These are phyloP conservation scores for Asteroscopus sphinx DNA, from an alignment of 2,888 invertebrate species.

Conservation along the genomic window DNA sequence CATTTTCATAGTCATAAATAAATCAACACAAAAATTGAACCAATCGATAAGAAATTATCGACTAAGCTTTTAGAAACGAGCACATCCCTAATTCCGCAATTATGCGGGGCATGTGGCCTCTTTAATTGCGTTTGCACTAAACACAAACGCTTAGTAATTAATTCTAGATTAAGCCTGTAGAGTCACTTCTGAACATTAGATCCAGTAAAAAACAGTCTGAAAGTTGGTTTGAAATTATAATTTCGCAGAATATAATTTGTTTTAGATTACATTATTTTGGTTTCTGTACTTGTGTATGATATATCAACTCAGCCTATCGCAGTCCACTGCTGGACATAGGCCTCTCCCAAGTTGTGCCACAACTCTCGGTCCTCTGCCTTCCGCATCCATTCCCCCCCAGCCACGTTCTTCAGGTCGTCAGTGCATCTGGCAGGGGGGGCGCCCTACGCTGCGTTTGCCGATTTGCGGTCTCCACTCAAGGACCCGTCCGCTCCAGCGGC, in stretches of 20 bases:
- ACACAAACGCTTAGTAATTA: conserved; percentile 75
- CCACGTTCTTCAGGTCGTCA: too few species aligned
- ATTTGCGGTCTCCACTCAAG: too few species aligned
- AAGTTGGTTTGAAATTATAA: conserved; percentile 26
- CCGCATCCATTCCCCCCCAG: too few species aligned
- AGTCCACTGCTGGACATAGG: too few species aligned
- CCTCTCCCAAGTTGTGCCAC: too few species aligned
- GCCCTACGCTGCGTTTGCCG: too few species aligned
- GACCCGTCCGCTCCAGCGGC: too few species aligned
- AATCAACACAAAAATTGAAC: background rate
- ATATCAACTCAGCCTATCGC: too few species aligned
- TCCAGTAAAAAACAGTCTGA: conserved; percentile 41
- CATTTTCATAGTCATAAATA: background rate
- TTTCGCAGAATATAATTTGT: conserved; percentile 10
- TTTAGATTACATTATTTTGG: background rate
- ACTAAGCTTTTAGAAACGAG: background rate
- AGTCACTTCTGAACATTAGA: conserved; percentile 43
- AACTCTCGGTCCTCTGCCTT: too few species aligned
- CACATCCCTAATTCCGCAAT: conserved; percentile 59
- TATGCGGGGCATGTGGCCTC: conserved; percentile 66
- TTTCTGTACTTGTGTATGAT: background rate
- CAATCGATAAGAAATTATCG: conserved; percentile 19
- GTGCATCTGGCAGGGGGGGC: too few species aligned
- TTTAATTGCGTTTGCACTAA: conserved; percentile 77
- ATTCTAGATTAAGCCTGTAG: conserved; percentile 69